Evolutionary conservation across 2,888 invertebrate genomes (phyloP).

Genomic region (Acrobasis repandana): DNA sequence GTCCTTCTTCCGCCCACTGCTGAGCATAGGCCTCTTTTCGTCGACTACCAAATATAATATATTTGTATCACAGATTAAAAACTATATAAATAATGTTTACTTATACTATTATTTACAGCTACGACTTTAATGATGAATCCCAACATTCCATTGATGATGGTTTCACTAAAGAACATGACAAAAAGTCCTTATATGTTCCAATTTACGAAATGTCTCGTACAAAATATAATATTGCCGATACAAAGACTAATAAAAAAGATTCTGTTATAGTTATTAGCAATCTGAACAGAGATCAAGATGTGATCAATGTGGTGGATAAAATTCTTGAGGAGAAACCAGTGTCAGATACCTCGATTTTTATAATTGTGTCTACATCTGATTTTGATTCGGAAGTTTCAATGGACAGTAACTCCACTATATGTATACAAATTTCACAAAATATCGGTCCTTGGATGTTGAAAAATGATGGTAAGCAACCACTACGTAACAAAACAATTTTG

Average conservation of each 20-base stretch:
- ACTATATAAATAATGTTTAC: not conserved
- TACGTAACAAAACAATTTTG: not conserved
- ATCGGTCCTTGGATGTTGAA: conserved; percentile 30
- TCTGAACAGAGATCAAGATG: conserved; percentile 35
- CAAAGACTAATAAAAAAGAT: conserved; percentile 19
- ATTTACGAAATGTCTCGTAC: conserved; percentile 35
- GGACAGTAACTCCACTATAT: conserved; percentile 41
- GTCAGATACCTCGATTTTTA: conserved; percentile 46
- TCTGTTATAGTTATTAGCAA: conserved; percentile 40
- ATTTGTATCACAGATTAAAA: no score
- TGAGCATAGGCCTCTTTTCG: no score
- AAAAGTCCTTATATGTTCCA: not conserved
- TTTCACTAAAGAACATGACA: not conserved
- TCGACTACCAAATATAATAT: no score
- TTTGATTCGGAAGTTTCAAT: conserved; percentile 33
- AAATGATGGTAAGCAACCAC: not conserved
- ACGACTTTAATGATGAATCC: not conserved
- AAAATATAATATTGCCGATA: conserved; percentile 13
- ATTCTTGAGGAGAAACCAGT: conserved; percentile 38
- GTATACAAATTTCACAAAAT: conserved; percentile 43
- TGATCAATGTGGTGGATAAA: conserved; percentile 40
- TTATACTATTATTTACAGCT: not conserved
- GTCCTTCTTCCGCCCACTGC: no score
- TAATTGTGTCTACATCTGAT: conserved; percentile 48
- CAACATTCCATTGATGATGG: not conserved